Evolutionary conservation across 2,888 invertebrate species (phyloP).

Genomic region (Chymomyza fuscimana): DNA sequence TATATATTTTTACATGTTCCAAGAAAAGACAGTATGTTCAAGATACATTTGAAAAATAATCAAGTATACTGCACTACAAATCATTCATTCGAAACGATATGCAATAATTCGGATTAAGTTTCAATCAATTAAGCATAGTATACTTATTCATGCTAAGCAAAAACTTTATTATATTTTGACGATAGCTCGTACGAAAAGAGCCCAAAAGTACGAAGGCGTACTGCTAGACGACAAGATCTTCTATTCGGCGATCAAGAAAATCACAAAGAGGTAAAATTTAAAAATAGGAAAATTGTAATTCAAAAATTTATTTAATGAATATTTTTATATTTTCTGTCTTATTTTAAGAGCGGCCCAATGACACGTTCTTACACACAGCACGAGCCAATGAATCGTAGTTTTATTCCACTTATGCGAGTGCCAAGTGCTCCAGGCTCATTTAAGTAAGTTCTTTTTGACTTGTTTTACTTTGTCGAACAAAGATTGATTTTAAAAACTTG

Average conservation of each 20-base stretch:
- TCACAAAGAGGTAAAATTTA: slow-evolving; percentile 53
- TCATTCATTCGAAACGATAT: slow-evolving; percentile 47
- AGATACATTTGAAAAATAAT: slow-evolving; percentile 58
- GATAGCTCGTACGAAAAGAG: slow-evolving; percentile 47
- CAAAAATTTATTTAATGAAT: not conserved
- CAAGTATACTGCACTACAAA: slow-evolving; percentile 41
- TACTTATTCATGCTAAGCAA: slow-evolving; percentile 17
- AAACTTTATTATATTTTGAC: slow-evolving; percentile 18
- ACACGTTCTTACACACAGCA: slow-evolving; percentile 70
- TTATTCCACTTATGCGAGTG: slow-evolving; percentile 82
- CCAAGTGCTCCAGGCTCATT: slow-evolving; percentile 89
- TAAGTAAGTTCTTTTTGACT: slow-evolving; percentile 81
- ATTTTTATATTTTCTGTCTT: not conserved
- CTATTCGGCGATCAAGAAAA: slow-evolving; percentile 81
- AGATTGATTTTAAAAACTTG: too few relatives aligned
- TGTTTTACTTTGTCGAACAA: not conserved
- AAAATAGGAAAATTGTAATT: not conserved
- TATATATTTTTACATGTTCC: slow-evolving; percentile 34
- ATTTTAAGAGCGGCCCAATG: slow-evolving; percentile 62
- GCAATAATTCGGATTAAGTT: slow-evolving; percentile 26
- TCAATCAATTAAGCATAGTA: slow-evolving; percentile 14
- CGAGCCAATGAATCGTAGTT: slow-evolving; percentile 53
- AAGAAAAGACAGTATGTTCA: slow-evolving; percentile 41
- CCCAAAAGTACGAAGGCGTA: slow-evolving; percentile 83
- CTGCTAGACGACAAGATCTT: slow-evolving; percentile 86